Evolutionary conservation across 2,797 vertebrate species (phyloP).

Genomic region (Phrynocephalus forsythii): DNA sequence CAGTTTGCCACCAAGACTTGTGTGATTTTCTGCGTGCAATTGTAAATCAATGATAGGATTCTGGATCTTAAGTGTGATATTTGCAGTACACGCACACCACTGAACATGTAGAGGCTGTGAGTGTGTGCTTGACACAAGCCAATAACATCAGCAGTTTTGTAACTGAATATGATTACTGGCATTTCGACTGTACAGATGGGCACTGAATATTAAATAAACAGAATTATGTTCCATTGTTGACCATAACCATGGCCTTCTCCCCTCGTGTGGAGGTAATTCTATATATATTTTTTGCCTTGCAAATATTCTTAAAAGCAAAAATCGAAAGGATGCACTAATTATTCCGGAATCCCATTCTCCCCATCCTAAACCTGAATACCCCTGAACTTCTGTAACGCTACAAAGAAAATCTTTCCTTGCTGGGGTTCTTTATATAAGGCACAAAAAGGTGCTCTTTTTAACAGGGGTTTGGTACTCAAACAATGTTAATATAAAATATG

Average conservation of each 20-base stretch:
- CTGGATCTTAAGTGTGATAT: slow-evolving; percentile 27
- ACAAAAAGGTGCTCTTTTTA: slow-evolving; percentile 84
- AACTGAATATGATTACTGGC: slow-evolving; percentile 76
- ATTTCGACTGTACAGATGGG: slow-evolving; percentile 77
- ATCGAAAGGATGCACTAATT: slow-evolving; percentile 72
- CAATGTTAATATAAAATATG: slow-evolving; percentile 80
- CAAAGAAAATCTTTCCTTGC: slow-evolving; percentile 78
- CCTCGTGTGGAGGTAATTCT: slow-evolving; percentile 70
- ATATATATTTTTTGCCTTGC: slow-evolving; percentile 77
- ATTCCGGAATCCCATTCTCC: slow-evolving; percentile 39
- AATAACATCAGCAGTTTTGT: slow-evolving; percentile 78
- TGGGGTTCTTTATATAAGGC: slow-evolving; percentile 83
- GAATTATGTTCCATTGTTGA: slow-evolving; percentile 76
- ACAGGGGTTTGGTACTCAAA: slow-evolving; percentile 82
- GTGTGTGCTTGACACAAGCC: slow-evolving; percentile 49
- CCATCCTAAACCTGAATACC: slow-evolving; percentile 34
- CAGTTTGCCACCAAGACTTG: too few relatives aligned
- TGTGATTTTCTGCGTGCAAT: too few relatives aligned
- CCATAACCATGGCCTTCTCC: slow-evolving; percentile 77
- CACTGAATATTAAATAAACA: slow-evolving; percentile 70
- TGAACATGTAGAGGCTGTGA: slow-evolving; percentile 63
- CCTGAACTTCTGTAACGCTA: slow-evolving; percentile 78
- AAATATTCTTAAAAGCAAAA: slow-evolving; percentile 74
- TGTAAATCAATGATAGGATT: too few relatives aligned
- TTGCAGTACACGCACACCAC: slow-evolving; percentile 49